Conservation (phyloP, 2,113 vertebrate species). For the Bos javanicus region DNA sequence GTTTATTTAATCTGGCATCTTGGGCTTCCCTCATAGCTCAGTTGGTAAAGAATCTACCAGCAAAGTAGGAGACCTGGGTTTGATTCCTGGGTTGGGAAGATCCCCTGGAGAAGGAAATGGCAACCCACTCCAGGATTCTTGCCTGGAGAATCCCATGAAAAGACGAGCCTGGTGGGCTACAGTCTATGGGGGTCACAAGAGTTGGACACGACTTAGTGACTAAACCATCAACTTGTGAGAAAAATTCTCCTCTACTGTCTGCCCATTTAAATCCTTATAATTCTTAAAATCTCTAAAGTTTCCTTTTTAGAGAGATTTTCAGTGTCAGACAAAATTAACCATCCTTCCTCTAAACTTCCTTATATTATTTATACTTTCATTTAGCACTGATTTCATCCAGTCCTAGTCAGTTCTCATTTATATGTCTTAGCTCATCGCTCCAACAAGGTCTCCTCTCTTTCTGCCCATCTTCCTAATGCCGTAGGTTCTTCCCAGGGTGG, state of each 20-base stretch:
- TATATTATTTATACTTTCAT: not conserved
- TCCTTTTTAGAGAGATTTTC: not conserved
- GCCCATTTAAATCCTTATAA: not conserved
- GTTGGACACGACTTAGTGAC: rapidly evolving
- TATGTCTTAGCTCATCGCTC: not conserved
- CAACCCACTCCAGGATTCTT: not conserved
- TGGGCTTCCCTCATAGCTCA: not conserved
- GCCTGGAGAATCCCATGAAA: not conserved
- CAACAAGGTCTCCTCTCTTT: not conserved
- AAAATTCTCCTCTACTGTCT: not conserved
- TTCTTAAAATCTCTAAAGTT: not conserved
- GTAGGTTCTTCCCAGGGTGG: not conserved
- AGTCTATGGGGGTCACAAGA: not conserved
- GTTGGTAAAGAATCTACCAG: not conserved
- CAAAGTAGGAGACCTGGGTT: not conserved
- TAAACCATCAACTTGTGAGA: not conserved
- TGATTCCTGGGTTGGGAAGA: not conserved
- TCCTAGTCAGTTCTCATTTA: not conserved
- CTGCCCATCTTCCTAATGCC: not conserved
- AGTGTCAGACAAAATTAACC: not conserved
- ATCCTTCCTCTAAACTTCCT: not conserved
- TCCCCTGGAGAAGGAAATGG: not conserved
- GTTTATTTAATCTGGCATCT: not conserved
- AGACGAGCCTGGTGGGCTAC: not conserved
- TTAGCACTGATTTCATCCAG: not conserved